These are phyloP conservation scores for Burhinus bistriatus DNA, from an alignment of 2,113 vertebrate species.

Conservation along the genomic window DNA sequence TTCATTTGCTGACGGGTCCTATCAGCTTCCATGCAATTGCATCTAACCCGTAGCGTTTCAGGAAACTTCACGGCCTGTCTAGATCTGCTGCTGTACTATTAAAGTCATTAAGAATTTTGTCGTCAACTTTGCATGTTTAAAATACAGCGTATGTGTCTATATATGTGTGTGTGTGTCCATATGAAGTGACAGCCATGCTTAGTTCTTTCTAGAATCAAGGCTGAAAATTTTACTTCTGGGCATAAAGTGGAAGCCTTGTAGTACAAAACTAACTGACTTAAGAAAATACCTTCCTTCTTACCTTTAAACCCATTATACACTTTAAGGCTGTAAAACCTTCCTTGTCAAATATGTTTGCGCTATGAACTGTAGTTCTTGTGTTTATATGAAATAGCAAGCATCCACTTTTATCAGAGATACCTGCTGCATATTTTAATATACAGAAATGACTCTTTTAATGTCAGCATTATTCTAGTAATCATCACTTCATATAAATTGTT, in stretches of 20 bases:
- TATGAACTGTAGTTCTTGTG: background rate
- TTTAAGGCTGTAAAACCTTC: background rate
- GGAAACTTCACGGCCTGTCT: background rate
- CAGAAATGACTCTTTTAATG: background rate
- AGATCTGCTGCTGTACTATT: background rate
- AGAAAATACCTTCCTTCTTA: background rate
- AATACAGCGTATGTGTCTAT: background rate
- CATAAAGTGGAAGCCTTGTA: background rate
- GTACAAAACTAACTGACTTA: background rate
- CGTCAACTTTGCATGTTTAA: background rate
- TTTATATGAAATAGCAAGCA: background rate
- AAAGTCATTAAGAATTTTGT: background rate
- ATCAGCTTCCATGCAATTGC: background rate
- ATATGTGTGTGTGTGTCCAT: accelerated
- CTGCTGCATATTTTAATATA: background rate
- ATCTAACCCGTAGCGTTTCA: background rate
- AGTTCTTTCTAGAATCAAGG: background rate
- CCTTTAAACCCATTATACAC: background rate
- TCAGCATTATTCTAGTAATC: background rate
- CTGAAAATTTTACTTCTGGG: background rate
- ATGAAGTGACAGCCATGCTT: background rate
- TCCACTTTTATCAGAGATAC: background rate
- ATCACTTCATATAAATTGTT: background rate
- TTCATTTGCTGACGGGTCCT: background rate
- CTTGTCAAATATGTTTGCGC: background rate